Percentiles rank a stretch among this genome's conserved stretches.
These are phyloP conservation scores for Pogonomyrmex californicus DNA, from an alignment of 1,140 invertebrate genomes.

Conservation along the genomic window DNA sequence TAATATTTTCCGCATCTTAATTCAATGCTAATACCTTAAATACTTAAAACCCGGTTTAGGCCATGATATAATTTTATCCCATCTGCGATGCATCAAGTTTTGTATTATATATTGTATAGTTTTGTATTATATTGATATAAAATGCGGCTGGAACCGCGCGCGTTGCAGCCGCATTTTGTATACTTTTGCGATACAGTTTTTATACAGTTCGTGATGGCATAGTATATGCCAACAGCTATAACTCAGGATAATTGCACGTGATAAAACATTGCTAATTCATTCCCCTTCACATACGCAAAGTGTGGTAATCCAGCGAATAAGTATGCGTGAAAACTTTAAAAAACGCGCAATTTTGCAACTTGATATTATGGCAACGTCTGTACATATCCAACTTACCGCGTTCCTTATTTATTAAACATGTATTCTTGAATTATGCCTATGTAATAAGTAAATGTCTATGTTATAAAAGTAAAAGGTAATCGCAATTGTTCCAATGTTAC, in stretches of 20 bases:
- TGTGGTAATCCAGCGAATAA: neutral
- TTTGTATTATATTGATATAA: neutral
- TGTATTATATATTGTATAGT: neutral
- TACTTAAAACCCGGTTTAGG: neutral
- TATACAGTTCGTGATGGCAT: neutral
- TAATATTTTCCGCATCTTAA: neutral
- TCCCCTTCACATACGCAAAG: constrained; percentile 23
- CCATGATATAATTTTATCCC: neutral
- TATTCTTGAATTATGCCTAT: neutral
- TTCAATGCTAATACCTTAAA: neutral
- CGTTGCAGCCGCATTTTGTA: neutral
- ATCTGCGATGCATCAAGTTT: neutral
- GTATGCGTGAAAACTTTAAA: neutral
- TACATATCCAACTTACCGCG: neutral
- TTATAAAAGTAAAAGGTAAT: no score
- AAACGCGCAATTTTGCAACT: neutral
- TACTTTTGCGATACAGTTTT: constrained; percentile 22
- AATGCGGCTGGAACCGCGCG: neutral
- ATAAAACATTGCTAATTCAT: constrained; percentile 17
- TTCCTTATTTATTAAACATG: neutral
- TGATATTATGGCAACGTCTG: neutral
- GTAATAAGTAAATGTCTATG: neutral
- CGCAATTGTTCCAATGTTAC: neutral
- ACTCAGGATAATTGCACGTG: neutral
- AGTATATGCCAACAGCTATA: no score